Evolutionary conservation across 2,888 invertebrate species (phyloP).

Genomic region (Protodeltote pygarga): DNA sequence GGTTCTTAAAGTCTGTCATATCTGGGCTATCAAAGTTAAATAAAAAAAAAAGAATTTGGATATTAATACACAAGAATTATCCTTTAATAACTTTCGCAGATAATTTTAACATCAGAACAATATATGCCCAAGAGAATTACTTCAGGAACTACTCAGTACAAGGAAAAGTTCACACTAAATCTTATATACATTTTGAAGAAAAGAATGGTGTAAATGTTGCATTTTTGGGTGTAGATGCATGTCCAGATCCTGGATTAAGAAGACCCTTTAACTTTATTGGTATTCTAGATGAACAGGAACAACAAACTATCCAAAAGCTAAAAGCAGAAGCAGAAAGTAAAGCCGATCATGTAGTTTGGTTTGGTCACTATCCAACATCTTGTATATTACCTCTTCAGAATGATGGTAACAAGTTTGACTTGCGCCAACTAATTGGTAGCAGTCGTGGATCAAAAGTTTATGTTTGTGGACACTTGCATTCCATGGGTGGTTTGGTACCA

Average conservation of each 20-base stretch:
- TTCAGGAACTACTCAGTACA: conserved; percentile 93
- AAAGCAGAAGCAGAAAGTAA: conserved; percentile 83
- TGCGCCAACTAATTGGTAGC: conserved; percentile 87
- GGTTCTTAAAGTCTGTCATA: too few species aligned
- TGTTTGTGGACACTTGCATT: conserved; percentile 96
- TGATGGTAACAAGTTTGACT: conserved; percentile 76
- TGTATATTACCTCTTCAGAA: conserved; percentile 90
- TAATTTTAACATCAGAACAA: conserved; percentile 93
- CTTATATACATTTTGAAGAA: conserved; percentile 89
- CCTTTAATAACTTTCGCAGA: conserved; percentile 85
- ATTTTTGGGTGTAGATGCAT: conserved; percentile 96
- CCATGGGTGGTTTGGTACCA: conserved; percentile 91
- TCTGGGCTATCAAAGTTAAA: too few species aligned
- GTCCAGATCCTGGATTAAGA: conserved; percentile 94
- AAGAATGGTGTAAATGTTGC: conserved; percentile 89
- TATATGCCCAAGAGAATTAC: conserved; percentile 90
- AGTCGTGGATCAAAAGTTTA: conserved; percentile 90
- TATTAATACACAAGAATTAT: background rate
- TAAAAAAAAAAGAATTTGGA: too few species aligned
- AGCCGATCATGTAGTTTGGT: conserved; percentile 86
- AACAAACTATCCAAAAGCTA: conserved; percentile 85
- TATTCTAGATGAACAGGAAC: conserved; percentile 87
- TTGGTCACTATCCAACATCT: conserved; percentile 97
- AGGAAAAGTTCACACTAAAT: conserved; percentile 89
- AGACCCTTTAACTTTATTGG: conserved; percentile 97